Evolutionary conservation across 2,113 vertebrate genomes (phyloP).

Genomic region (Carollia perspicillata): DNA sequence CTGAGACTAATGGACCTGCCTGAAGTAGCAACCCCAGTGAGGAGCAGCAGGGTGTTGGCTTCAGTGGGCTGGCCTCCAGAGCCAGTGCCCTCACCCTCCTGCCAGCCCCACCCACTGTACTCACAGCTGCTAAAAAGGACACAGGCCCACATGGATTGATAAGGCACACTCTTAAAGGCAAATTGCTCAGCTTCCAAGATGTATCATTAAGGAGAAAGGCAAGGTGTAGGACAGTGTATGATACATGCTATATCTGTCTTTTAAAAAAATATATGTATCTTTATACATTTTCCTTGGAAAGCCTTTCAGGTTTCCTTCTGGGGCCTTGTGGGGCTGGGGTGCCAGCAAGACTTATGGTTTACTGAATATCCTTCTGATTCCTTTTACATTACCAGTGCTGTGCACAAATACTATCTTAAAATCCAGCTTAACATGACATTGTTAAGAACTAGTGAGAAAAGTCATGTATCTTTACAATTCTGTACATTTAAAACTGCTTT

Average conservation of each 20-base stretch:
- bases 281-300: not conserved
- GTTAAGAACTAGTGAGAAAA: not conserved
- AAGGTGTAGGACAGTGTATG: not conserved
- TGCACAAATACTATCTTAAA: not conserved
- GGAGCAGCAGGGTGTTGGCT: not conserved
- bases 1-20: not conserved
- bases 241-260: not conserved
- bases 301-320: not conserved
- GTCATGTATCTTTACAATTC: not conserved
- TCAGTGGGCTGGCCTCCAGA: not conserved
- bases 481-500: not conserved
- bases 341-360: not conserved
- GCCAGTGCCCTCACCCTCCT: accelerated
- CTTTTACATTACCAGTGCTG: not conserved
- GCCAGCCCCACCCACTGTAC: not conserved
- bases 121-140: not conserved
- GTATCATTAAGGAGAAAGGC: not conserved
- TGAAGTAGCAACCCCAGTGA: not conserved
- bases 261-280: not conserved
- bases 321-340: not conserved
- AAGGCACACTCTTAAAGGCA: not conserved
- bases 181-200: not conserved
- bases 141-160: not conserved
- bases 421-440: not conserved
- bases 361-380: not conserved